phyloP scores from a whole-genome alignment of 1,140 invertebrate genomes.

The Papilio dardanus region DNA sequence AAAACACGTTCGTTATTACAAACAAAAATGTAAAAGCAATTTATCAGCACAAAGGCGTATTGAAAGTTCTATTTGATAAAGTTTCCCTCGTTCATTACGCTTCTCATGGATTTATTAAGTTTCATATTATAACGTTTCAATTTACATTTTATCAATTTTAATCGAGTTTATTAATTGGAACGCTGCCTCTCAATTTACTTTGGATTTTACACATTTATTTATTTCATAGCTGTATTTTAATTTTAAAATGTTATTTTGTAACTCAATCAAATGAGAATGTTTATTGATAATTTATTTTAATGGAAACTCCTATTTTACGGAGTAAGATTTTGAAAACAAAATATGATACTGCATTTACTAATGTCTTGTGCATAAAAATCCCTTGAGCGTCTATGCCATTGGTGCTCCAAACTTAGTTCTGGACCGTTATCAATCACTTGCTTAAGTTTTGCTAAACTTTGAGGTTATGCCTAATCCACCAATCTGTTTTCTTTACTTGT shows the following conservation, averaged over 20 bases:
- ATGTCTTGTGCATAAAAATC: not conserved
- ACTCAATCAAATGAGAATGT: too few relatives aligned
- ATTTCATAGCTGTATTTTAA: not conserved
- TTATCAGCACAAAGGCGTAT: not conserved
- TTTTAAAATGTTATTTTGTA: not conserved
- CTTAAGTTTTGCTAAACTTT: not conserved
- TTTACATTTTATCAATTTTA: constrained; percentile 19
- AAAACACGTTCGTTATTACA: not conserved
- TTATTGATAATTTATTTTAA: too few relatives aligned
- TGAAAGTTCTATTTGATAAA: not conserved
- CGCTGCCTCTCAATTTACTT: not conserved
- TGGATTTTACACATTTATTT: not conserved
- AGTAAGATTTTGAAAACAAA: too few relatives aligned
- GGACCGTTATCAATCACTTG: not conserved
- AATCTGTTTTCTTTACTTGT: not conserved
- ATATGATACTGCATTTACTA: too few relatives aligned
- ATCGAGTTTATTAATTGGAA: constrained; percentile 18
- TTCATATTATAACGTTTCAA: constrained; percentile 3
- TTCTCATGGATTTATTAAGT: not conserved
- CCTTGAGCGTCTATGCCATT: not conserved
- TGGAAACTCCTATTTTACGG: too few relatives aligned
- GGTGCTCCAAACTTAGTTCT: not conserved
- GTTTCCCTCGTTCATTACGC: not conserved
- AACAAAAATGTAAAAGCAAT: not conserved
- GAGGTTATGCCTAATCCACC: not conserved